Conservation (phyloP, 1,140 invertebrate species). For the Agrypnia vestita region DNA sequence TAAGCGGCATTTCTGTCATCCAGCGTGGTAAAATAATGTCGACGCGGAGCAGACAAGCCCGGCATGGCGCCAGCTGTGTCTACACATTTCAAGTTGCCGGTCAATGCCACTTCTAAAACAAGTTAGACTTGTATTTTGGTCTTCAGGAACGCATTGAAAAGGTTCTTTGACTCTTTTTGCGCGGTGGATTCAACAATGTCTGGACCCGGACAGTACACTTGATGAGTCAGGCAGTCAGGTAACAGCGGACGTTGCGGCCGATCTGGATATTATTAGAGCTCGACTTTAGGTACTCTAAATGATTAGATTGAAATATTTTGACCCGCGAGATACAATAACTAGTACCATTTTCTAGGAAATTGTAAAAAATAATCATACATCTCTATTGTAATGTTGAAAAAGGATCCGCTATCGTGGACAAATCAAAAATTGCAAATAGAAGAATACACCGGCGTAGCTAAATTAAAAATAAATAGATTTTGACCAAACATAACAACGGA, state of each 20-base stretch:
- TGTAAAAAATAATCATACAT: too few species aligned
- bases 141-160: background rate
- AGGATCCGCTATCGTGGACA: too few species aligned
- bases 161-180: background rate
- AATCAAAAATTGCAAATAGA: too few species aligned
- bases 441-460: too few species aligned
- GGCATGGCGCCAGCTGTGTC: slow-evolving; percentile 16
- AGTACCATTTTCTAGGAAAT: too few species aligned
- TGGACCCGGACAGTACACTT: background rate
- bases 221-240: too few species aligned
- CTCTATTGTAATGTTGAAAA: too few species aligned
- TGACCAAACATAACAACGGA: too few species aligned
- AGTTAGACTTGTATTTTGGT: background rate
- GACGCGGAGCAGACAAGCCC: too few species aligned
- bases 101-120: slow-evolving; percentile 14
- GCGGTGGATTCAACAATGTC: background rate
- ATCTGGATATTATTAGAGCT: background rate
- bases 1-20: background rate
- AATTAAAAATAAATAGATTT: too few species aligned
- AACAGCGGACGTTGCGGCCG: background rate
- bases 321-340: too few species aligned
- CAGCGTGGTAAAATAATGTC: too few species aligned
- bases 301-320: background rate
- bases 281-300: background rate
- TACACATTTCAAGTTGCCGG: slow-evolving; percentile 1